Base-by-base conservation (phyloP, 35 echinoderm and acorn worm species). In the Heliocidaris erythrogramma region DNA sequence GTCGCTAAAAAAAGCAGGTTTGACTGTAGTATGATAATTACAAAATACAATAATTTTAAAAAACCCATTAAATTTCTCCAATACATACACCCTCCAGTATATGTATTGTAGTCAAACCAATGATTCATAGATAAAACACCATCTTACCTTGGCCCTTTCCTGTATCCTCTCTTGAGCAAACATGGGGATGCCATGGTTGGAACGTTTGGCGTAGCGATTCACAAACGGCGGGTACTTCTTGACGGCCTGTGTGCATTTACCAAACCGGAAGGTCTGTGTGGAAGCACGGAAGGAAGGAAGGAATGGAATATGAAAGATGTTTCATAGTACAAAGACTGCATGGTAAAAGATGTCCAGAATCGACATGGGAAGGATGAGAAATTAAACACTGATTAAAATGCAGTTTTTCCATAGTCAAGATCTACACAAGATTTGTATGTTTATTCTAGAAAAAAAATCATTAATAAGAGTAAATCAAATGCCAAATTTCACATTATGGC, bases 131-230 rank as follows among this genome's bases (percentile, higher is more conserved):
- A 78, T 27, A n/a, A 27, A 78, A 24, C 65, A n/a, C 65, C 21
- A 78, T 27, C 65, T 90, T 31, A 99, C 98, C 97, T 99, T 99
- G 32, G 96, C 95, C 50, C 98, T 60, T 94, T 99, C 97, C 7
- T 96, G 93, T 0, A 96, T 96, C 27, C 98, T 94, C 84, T 99
- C 98, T 29, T 97, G 94, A 60, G 98, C 49, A 95, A 97, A 99
- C 95, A 97, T 99, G 47, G 98, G 98, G n/a, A 99, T 99, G 0
- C 98, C 98, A 35, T 94, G 90, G 93, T 99, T 99, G 35, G 95
- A 97, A 31, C 98, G 60, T 48, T 96, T 95, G 30, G 94, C 91
- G 92, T 99, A 99, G 17, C 96, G 94, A 85, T 99, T 99, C 9
- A 99, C 97, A 94, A 96, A 97, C 18, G 97, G 94, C 35, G 96